Evolutionary conservation across 64 coral and sea anemone genomes (phyloP).

Genomic region (Pachyseris speciosa): DNA sequence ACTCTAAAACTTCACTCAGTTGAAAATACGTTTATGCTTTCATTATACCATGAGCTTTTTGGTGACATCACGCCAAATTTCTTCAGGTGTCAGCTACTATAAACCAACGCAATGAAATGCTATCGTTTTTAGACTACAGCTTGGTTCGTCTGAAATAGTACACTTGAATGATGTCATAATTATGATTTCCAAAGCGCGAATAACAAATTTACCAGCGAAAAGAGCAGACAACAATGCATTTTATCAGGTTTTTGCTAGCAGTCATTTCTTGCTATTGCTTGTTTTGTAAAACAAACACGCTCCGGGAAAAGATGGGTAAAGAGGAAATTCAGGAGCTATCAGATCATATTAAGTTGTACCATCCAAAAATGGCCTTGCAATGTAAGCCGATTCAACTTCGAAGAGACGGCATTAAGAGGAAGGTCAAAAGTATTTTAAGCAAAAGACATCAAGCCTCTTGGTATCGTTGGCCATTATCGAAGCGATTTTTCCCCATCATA

Average conservation of each 20-base stretch:
- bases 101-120: no score
- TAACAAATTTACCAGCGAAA: background rate
- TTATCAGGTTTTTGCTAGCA: background rate
- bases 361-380: background rate
- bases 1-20: no score
- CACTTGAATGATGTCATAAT: background rate
- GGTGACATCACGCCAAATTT: no score
- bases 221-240: background rate
- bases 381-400: no score
- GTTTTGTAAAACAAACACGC: background rate
- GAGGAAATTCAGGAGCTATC: background rate
- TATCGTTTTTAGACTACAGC: background rate
- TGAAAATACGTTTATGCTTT: no score
- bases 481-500: background rate
- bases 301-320: background rate
- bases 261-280: background rate
- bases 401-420: background rate
- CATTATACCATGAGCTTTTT: no score
- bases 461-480: background rate
- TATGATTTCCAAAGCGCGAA: background rate
- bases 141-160: background rate
- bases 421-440: background rate
- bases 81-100: no score
- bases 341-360: background rate
- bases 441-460: background rate